phyloP scores from a whole-genome alignment of 2,113 vertebrate genomes.

The Ageneiosus marmoratus region DNA sequence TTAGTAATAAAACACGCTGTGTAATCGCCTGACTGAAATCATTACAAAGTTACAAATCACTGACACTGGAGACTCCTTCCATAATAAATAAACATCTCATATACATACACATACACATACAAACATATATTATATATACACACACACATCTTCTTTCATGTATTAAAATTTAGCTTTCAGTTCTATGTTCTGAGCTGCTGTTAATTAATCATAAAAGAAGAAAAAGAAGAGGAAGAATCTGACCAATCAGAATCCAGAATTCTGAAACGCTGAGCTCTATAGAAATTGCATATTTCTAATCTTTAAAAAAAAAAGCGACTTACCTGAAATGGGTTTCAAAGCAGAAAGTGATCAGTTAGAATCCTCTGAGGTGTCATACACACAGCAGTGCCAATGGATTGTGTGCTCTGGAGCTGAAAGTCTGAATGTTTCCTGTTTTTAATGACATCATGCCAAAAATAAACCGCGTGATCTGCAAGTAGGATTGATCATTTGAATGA shows the following conservation, averaged over 20 bases:
- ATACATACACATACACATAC: no score
- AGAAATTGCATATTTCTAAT: neutral
- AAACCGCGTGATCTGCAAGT: slow-evolving; percentile 7
- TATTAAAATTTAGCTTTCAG: neutral
- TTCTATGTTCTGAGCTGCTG: neutral
- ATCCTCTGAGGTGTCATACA: neutral
- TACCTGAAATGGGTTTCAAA: neutral
- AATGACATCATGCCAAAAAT: neutral
- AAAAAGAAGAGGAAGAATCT: neutral
- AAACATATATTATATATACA: no score
- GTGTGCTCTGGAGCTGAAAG: neutral
- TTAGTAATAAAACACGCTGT: no score
- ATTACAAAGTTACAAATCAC: no score
- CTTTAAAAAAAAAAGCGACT: neutral
- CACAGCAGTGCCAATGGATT: no score
- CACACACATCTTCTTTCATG: neutral
- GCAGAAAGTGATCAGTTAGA: neutral
- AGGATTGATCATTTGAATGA: neutral
- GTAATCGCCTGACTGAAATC: no score
- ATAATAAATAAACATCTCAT: no score
- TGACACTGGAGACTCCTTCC: no score
- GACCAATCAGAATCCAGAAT: neutral
- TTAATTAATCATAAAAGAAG: neutral
- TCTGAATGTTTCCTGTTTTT: neutral
- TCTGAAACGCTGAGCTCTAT: no score